phyloP scores from a whole-genome alignment of 2,113 vertebrate species.

The Tretioscincus oriximinensis region DNA sequence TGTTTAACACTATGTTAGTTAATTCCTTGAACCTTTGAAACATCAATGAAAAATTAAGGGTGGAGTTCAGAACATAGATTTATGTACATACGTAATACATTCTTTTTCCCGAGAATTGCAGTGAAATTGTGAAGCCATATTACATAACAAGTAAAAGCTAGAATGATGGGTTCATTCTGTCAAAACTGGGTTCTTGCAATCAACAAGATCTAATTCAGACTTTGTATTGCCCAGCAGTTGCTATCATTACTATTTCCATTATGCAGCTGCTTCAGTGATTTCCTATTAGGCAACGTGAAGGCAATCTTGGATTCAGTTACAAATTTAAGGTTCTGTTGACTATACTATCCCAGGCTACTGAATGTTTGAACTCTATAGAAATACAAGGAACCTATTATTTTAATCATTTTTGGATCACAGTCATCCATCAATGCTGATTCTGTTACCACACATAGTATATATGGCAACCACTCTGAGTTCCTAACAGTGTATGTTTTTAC shows the following conservation, averaged over 20 bases:
- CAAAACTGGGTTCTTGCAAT: not conserved
- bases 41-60: not conserved
- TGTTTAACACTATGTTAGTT: too few relatives aligned
- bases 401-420: not conserved
- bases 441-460: not conserved
- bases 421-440: not conserved
- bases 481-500: not conserved
- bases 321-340: not conserved
- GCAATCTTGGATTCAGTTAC: not conserved
- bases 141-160: not conserved
- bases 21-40: not conserved
- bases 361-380: not conserved
- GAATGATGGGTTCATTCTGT: not conserved
- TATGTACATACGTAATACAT: not conserved
- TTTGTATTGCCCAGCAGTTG: not conserved
- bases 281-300: not conserved
- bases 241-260: not conserved
- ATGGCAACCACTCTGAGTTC: not conserved
- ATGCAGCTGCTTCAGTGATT: not conserved
- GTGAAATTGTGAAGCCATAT: constrained; percentile 1
- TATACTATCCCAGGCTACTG: not conserved
- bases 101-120: not conserved
- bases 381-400: not conserved
- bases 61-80: not conserved
- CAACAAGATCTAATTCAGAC: not conserved